Base-by-base conservation (phyloP, 2,888 invertebrate genomes). In the Yponomeuta plumbellus region DNA sequence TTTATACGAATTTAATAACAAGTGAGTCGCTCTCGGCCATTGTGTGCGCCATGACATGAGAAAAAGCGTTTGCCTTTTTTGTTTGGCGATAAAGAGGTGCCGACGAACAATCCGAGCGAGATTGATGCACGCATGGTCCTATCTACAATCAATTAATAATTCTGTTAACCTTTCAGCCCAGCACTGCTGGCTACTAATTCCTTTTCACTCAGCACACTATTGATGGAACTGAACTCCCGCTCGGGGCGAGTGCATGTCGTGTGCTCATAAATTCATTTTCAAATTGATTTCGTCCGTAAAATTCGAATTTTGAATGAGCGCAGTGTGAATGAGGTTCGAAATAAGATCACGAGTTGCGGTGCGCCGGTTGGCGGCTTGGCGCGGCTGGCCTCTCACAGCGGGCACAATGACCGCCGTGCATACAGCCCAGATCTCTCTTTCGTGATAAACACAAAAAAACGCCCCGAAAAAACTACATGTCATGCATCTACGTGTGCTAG, bases 1-100 rank as follows among this genome's bases (percentile, higher is more conserved):
- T 90, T 90, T 88, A 91, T 90, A 88, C 88, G 90, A 90, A 90
- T 91, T 91, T 91, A 91, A 91, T 91, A 90, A 88, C 86, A 81
- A 89, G 86, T 83, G 83, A 84, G 86, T 83, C 84, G 86, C 83
- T 76, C 82, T 76, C 70, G 76, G 69, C 85, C 77, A 88, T 90
- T 90, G 89, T 88, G 76, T 78, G 78, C 70, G 71, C 73, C 74
- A 76, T 76, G 83, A 75, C 87, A 87, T 90, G 90, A 87, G 91
- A 91, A 91, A 84, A 81, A 81, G 78, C 72, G 74, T 68, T 77
- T 81, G 79, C 75, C 83, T 83, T 87, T 88, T 87, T 85, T 80
- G 79, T 80, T 62, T 74, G 70, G 72, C 81, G 87, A 84, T 89
- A 89, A 89, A 89, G 88, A 89, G 87, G 85, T 84, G 91, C 91